Evolutionary conservation across 1,140 invertebrate genomes (phyloP), one percentile per base, ranked within the genome.

Genomic region (Lanistes nyassanus): DNA sequence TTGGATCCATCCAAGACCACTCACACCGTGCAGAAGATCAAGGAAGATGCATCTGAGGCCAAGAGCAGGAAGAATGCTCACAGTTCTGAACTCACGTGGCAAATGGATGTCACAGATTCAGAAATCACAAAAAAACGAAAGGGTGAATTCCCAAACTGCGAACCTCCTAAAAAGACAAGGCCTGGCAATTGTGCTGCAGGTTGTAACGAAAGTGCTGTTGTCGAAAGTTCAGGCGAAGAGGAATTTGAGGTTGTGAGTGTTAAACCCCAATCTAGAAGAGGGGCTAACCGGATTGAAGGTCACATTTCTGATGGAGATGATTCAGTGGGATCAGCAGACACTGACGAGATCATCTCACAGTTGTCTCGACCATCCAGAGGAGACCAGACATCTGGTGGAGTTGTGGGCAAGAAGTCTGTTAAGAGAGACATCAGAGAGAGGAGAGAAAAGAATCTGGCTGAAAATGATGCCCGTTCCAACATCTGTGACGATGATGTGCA

Each of bases 1-100:
- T 39, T 62, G 47, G 85, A 86, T 62, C 85, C 85, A 19, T 85
- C 84, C 53, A 86, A 86, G 67, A 80, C 76, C 42, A 80, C 80
- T 26, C 85, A 86, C 62, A 76, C 80, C 62, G 21, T 83, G 23
- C 84, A 80, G 68, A 80, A 64, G 37, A 76, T 86, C 16, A 84
- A 85, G 62, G 78, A 79, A 34, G 80, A 82, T 9, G 64, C 55
- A 0, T 21, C n/a, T 16, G 75, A 55, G 6, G 13, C 6, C 11
- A 34, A 53, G 31, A n/a, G 19, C 58, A 26, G 34, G 1, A 11
- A 36, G 6, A n/a, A 31, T 0, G 34, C 62, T 1, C 16, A 55
- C 62, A 47, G 36, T 56, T 34, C 42, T 19, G 55, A 72, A 34
- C 72, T 86, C 7, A 86, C 85, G 0, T 86, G 84, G 83, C 70